phyloP scores from a whole-genome alignment of 2,113 vertebrate genomes.

The Malurus melanocephalus region DNA sequence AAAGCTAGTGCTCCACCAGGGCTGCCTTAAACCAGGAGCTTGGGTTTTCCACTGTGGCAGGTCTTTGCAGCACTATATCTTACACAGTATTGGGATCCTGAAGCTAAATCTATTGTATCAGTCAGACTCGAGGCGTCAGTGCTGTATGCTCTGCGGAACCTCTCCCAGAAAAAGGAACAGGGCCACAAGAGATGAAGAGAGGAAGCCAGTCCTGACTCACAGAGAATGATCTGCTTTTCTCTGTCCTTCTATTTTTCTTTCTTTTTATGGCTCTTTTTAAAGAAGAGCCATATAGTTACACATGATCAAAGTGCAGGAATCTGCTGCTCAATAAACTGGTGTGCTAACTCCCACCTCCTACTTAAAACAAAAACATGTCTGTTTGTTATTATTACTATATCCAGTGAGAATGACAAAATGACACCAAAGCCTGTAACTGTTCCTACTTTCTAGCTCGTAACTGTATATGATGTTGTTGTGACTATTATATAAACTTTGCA shows the following conservation, averaged over 20 bases:
- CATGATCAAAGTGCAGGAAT: slow-evolving; percentile 7
- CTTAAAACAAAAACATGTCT: background rate
- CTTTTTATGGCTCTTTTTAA: background rate
- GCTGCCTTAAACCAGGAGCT: background rate
- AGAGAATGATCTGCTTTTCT: background rate
- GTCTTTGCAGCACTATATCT: background rate
- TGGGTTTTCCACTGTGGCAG: background rate
- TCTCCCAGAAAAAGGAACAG: background rate
- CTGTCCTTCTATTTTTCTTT: background rate
- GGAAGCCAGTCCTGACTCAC: background rate
- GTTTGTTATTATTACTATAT: background rate
- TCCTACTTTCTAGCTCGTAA: background rate
- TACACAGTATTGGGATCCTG: background rate
- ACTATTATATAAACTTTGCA: background rate
- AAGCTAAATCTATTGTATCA: background rate
- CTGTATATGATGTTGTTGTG: background rate
- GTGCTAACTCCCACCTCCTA: background rate
- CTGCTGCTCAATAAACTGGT: slow-evolving; percentile 33
- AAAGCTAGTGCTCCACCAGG: background rate
- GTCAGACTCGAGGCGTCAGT: background rate
- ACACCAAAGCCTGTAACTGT: background rate
- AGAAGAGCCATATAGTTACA: background rate
- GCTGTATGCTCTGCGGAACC: background rate
- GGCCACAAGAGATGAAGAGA: background rate
- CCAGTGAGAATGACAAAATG: background rate